phyloP scores from a whole-genome alignment of 2,797 vertebrate genomes.

The Sebastolobus altivelis region DNA sequence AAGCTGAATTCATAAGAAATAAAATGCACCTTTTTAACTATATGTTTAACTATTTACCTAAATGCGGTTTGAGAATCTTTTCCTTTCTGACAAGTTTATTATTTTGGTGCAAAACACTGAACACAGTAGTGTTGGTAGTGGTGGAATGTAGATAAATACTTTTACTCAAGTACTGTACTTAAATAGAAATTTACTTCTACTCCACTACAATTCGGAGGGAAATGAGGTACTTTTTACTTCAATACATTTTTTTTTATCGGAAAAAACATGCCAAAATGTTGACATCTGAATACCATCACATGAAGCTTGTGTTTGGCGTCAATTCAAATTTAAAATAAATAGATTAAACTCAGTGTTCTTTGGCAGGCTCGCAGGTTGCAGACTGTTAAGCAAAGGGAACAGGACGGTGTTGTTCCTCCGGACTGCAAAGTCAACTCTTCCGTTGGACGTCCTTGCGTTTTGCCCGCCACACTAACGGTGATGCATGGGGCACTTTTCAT shows the following conservation, averaged over 20 bases:
- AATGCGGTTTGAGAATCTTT: neutral
- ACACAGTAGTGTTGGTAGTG: neutral
- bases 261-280: too few relatives aligned
- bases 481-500: slow-evolving; percentile 19
- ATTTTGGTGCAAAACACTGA: neutral
- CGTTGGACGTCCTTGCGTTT: slow-evolving; percentile 27
- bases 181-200: neutral
- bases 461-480: neutral
- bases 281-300: neutral
- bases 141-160: neutral
- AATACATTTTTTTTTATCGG: neutral
- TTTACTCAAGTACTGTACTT: neutral
- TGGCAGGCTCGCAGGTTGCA: neutral
- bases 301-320: neutral
- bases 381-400: neutral
- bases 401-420: neutral
- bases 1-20: neutral
- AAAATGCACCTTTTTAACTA: neutral
- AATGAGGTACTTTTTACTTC: neutral
- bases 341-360: neutral
- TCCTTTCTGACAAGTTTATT: neutral
- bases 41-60: neutral
- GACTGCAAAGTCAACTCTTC: slow-evolving; percentile 27
- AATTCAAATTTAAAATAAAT: neutral
- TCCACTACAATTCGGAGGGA: neutral